Base-by-base conservation (phyloP, 2,113 vertebrate species). In the Rutilus rutilus region DNA sequence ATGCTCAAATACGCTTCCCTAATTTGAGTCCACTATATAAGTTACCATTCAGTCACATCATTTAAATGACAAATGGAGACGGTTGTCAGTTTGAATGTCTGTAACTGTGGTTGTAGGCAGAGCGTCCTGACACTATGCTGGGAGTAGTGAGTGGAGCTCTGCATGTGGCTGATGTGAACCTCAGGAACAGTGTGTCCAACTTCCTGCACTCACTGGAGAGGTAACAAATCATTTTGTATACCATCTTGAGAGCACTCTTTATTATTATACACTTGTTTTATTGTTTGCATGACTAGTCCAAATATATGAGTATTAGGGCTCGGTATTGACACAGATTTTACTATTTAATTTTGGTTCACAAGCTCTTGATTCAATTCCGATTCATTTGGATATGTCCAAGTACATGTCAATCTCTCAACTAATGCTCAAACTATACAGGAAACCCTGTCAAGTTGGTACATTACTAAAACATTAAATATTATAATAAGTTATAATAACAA, bases 151-250 rank as follows among this genome's bases (percentile, higher is more conserved):
- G 96, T 80, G 98, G 98, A 19, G 98, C 98, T 71, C 96, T 99
- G 36, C 98, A 99, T 1, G 97, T 99, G 87, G 98, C 98, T 6
- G 98, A 99, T 9, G 96, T 98, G 27, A 97, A 93, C 92, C 91
- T 99, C 11, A 93, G 98, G 42, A 99, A 98, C 90, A 99, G 98
- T 3, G 95, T 99, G 88, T 99, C 98, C 85, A 99, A 97, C 92
- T 99, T 99, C 90, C 95, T 99, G 86, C 98, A 99, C 91, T 99
- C 98, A 50, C 92, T 99, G 73, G 98, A 99, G 91, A 98, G 98
- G 98, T 99, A 94, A 83, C 15, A 19, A 5, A 2, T 2, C 23
- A 8, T 57, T 11, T 6, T 78, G 14, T 14, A 30, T 57, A 23
- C 6, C 7, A 27, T 59, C n/a, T 39, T 57, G 47, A 19, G 27